Evolutionary conservation across 2,113 vertebrate species (phyloP).

Genomic region (Elephantulus edwardii): DNA sequence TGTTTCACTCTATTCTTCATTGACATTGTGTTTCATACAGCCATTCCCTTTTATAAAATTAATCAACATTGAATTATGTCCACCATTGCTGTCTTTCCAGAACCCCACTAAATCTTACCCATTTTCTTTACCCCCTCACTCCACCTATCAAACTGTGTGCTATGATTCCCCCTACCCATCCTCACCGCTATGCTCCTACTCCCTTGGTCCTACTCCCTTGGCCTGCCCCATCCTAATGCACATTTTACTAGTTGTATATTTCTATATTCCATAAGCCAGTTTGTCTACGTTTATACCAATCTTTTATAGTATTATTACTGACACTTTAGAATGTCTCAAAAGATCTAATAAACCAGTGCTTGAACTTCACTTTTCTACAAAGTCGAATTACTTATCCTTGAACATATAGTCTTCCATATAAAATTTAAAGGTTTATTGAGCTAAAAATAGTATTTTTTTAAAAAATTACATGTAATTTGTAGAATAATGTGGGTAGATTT

Average conservation of each 20-base stretch:
- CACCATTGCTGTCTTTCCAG: no score
- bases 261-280: not conserved
- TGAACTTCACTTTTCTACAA: not conserved
- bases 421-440: not conserved
- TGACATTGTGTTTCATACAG: no score
- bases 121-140: no score
- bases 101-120: no score
- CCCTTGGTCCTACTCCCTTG: no score
- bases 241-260: not conserved
- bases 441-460: slow-evolving; percentile 14
- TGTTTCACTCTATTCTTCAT: no score
- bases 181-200: no score
- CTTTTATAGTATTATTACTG: not conserved
- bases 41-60: no score
- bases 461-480: not conserved
- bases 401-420: not conserved
- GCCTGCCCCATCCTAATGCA: rapidly evolving
- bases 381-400: not conserved
- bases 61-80: no score
- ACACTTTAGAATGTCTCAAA: not conserved
- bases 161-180: no score
- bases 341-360: not conserved
- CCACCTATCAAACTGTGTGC: no score
- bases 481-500: not conserved
- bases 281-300: not conserved